Evolutionary conservation across 2,888 invertebrate genomes (phyloP).

Genomic region (Apodemia hepburni): DNA sequence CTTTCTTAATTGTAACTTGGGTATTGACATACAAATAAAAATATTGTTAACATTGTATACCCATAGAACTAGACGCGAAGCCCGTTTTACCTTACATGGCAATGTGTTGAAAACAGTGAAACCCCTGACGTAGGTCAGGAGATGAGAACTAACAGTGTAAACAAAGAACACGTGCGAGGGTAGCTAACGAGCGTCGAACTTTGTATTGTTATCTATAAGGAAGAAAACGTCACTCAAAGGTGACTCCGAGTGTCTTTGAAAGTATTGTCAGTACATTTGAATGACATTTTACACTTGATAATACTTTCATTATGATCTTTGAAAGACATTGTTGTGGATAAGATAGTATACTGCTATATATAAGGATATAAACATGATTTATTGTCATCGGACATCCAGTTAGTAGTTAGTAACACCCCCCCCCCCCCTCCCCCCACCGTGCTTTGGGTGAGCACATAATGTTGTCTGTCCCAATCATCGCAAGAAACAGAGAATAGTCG

Average conservation of each 20-base stretch:
- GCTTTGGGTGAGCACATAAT: no score
- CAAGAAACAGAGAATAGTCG: no score
- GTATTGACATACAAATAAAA: not conserved
- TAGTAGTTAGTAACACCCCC: no score
- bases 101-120: not conserved
- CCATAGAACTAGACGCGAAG: not conserved
- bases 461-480: no score
- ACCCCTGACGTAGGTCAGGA: slow-evolving; percentile 22
- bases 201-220: slow-evolving; percentile 2
- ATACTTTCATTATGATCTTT: not conserved
- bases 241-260: not conserved
- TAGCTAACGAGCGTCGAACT: slow-evolving; percentile 19
- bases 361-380: no score
- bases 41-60: not conserved
- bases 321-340: not conserved
- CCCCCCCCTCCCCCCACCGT: no score
- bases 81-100: not conserved
- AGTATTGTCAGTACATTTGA: not conserved
- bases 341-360: not conserved
- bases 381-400: not conserved
- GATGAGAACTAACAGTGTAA: slow-evolving; percentile 35
- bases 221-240: slow-evolving; percentile 13
- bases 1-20: not conserved
- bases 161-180: slow-evolving; percentile 49
- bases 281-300: not conserved